A percentile compares a stretch with the other conserved stretches of the same genome.
Evolutionary conservation across 2,888 invertebrate genomes (phyloP).

Genomic region (Crioceris asparagi): DNA sequence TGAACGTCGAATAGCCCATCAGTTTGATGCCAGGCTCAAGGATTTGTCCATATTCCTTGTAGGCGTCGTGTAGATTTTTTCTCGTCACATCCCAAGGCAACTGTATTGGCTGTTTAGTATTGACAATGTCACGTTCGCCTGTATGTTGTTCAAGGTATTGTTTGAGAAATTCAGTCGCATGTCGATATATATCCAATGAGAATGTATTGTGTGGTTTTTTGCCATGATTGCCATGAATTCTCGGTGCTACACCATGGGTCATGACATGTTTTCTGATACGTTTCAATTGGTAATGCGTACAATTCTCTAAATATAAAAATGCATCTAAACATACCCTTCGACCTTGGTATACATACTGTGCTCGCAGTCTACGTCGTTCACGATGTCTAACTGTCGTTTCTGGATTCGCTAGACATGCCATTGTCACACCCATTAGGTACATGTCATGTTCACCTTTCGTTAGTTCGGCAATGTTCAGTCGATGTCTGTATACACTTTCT

Average conservation of each 20-base stretch:
- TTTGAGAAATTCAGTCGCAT: constrained; percentile 65
- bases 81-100: constrained; percentile 48
- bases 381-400: constrained; percentile 62
- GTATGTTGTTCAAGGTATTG: constrained; percentile 60
- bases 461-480: constrained; percentile 66
- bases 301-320: constrained; percentile 68
- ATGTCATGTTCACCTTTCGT: constrained; percentile 75
- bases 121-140: constrained; percentile 41
- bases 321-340: constrained; percentile 68
- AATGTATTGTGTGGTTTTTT: constrained; percentile 74
- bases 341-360: constrained; percentile 69
- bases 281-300: constrained; percentile 68
- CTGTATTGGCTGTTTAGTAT: constrained; percentile 43
- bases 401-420: constrained; percentile 68
- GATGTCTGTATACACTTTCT: constrained; percentile 63
- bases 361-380: constrained; percentile 58
- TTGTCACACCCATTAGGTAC: constrained; percentile 77
- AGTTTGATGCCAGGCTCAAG: constrained; percentile 59
- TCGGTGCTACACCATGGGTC: constrained; percentile 67
- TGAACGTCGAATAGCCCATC: constrained; percentile 72
- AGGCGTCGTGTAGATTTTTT: constrained; percentile 64
- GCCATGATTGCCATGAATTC: constrained; percentile 69
- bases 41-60: constrained; percentile 61
- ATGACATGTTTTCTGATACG: constrained; percentile 67
- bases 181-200: constrained; percentile 66